These are phyloP conservation scores for Chrysolina americana DNA, from an alignment of 2,888 invertebrate species.

Conservation along the genomic window DNA sequence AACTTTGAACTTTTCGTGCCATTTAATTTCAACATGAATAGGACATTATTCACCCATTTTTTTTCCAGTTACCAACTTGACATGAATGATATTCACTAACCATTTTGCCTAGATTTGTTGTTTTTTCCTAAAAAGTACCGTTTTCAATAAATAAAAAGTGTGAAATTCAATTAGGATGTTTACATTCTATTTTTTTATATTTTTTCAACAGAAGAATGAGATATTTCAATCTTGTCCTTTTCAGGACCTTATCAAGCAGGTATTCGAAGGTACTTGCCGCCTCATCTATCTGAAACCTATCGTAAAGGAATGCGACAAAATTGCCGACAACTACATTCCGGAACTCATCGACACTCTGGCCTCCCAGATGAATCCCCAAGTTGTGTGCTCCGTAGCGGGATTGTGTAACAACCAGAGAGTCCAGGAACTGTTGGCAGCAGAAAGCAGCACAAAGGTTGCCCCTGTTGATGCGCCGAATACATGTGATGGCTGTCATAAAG, in stretches of 20 bases:
- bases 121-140: too few species aligned
- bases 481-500: conserved; percentile 72
- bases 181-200: neutral
- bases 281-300: conserved; percentile 83
- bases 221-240: conserved; percentile 39
- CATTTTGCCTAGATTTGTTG: too few species aligned
- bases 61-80: too few species aligned
- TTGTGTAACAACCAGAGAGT: conserved; percentile 86
- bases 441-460: conserved; percentile 55
- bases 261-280: conserved; percentile 90
- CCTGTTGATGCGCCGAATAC: conserved; percentile 40
- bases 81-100: too few species aligned
- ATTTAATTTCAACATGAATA: too few species aligned
- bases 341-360: conserved; percentile 89
- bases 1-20: too few species aligned
- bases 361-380: conserved; percentile 92
- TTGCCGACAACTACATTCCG: conserved; percentile 89
- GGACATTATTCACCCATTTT: too few species aligned
- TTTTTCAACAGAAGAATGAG: too few species aligned
- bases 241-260: conserved; percentile 85
- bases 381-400: conserved; percentile 90
- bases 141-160: too few species aligned
- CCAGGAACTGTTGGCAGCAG: conserved; percentile 76
- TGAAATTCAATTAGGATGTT: too few species aligned
- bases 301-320: conserved; percentile 81